Percentiles rank a stretch among this genome's conserved stretches.
Evolutionary conservation across 2,888 invertebrate genomes (phyloP).

Genomic region (Folsomia candida): DNA sequence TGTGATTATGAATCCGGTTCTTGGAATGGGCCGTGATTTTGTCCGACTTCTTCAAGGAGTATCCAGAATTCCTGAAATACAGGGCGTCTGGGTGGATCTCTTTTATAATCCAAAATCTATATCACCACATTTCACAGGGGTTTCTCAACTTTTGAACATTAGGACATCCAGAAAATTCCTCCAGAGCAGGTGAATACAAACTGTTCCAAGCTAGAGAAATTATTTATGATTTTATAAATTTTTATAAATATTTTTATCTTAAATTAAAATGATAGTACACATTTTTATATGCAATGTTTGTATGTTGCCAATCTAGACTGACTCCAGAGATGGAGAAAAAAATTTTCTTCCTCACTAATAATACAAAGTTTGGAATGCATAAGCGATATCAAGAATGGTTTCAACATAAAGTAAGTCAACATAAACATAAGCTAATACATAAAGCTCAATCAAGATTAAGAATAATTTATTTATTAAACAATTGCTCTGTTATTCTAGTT

Average conservation of each 20-base stretch:
- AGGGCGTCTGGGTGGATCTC: conserved; percentile 82
- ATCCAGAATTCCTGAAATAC: conserved; percentile 83
- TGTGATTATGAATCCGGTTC: conserved; percentile 65
- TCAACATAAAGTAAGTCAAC: conserved; percentile 67
- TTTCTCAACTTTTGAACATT: conserved; percentile 74
- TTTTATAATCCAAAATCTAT: conserved; percentile 72
- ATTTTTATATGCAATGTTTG: too few relatives aligned
- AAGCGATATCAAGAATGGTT: conserved; percentile 95
- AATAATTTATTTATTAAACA: background rate
- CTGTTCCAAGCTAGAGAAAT: too few relatives aligned
- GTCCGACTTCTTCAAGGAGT: conserved; percentile 84
- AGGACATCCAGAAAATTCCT: conserved; percentile 83
- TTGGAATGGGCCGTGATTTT: conserved; percentile 75
- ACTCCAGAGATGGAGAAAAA: conserved; percentile 93
- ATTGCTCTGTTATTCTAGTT: conserved; percentile 62
- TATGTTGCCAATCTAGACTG: conserved; percentile 66
- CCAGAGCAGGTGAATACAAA: conserved; percentile 58
- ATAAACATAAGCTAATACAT: background rate
- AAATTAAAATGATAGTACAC: too few relatives aligned
- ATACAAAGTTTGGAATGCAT: conserved; percentile 84
- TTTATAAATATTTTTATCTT: too few relatives aligned
- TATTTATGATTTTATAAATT: too few relatives aligned
- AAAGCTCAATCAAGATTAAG: background rate
- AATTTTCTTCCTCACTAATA: conserved; percentile 78
- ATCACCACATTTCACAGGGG: conserved; percentile 74